A percentile compares a stretch with the other conserved stretches of the same genome.
Evolutionary conservation across 2,888 invertebrate genomes (phyloP).

Genomic region (Piscicola geometra): DNA sequence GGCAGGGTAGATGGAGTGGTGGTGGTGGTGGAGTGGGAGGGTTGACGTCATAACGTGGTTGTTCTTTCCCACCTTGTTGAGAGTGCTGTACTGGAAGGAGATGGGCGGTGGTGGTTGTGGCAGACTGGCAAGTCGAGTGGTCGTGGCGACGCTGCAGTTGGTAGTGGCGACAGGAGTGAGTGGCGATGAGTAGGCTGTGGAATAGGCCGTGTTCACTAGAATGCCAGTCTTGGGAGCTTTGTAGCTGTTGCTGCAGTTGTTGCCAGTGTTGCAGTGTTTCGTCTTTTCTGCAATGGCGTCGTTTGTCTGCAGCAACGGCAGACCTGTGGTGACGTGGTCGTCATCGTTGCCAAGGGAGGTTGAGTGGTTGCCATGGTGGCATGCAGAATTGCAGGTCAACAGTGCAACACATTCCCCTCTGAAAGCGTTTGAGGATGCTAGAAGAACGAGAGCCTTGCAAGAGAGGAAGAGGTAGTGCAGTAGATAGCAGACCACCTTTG

Average conservation of each 20-base stretch:
- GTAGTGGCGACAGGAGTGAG: neutral
- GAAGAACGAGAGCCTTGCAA: slow-evolving; percentile 34
- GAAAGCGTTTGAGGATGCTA: slow-evolving; percentile 32
- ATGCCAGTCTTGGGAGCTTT: neutral
- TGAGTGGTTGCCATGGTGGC: neutral
- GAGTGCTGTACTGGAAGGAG: slow-evolving; percentile 26
- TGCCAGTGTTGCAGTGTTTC: neutral
- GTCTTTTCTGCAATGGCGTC: neutral
- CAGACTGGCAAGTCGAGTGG: neutral
- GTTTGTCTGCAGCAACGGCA: slow-evolving; percentile 31
- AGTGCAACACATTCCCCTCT: slow-evolving; percentile 28
- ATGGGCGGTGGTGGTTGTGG: slow-evolving; percentile 31
- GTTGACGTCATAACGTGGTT: slow-evolving; percentile 16
- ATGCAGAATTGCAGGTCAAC: slow-evolving; percentile 28
- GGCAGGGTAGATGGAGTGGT: neutral
- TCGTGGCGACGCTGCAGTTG: neutral
- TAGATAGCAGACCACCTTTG: slow-evolving; percentile 35
- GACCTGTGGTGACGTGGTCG: slow-evolving; percentile 37
- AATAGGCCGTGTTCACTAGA: slow-evolving; percentile 2
- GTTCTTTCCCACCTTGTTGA: slow-evolving; percentile 11
- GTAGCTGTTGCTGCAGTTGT: neutral
- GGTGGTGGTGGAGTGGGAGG: slow-evolving; percentile 25
- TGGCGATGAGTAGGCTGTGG: neutral
- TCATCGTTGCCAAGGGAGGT: slow-evolving; percentile 8
- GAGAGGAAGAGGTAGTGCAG: slow-evolving; percentile 36